phyloP scores from a whole-genome alignment of 2,797 vertebrate species.

The Myotis myotis region DNA sequence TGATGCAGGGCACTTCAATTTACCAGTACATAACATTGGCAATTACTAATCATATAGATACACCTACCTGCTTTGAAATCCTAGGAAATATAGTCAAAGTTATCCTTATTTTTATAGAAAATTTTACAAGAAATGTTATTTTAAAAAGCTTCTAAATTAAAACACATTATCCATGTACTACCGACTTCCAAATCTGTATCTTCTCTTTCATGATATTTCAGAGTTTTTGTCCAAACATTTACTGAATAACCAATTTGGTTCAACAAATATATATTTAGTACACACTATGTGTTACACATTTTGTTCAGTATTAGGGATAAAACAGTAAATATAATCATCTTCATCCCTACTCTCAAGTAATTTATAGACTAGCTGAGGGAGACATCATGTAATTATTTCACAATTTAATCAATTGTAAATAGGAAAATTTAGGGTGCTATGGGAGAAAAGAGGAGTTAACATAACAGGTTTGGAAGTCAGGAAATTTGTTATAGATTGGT shows the following conservation, averaged over 20 bases:
- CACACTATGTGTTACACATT: not conserved
- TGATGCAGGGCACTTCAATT: not conserved
- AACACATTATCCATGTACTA: too few species aligned
- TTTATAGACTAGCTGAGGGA: not conserved
- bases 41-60: not conserved
- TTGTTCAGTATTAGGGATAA: not conserved
- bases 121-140: not conserved
- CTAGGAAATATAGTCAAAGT: not conserved
- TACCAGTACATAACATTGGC: not conserved
- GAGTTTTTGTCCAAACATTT: not conserved
- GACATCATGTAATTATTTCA: not conserved
- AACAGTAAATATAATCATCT: not conserved
- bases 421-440: not conserved
- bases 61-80: not conserved
- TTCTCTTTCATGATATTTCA: not conserved
- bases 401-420: not conserved
- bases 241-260: not conserved
- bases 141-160: not conserved
- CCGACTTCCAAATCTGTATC: not conserved
- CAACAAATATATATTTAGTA: not conserved
- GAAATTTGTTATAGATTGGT: not conserved
- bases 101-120: not conserved
- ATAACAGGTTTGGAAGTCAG: not conserved
- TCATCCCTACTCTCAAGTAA: not conserved
- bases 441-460: not conserved